Percentiles rank a stretch among this genome's conserved stretches.
Conservation (phyloP, 2,113 vertebrate genomes). For the Astur gentilis region DNA sequence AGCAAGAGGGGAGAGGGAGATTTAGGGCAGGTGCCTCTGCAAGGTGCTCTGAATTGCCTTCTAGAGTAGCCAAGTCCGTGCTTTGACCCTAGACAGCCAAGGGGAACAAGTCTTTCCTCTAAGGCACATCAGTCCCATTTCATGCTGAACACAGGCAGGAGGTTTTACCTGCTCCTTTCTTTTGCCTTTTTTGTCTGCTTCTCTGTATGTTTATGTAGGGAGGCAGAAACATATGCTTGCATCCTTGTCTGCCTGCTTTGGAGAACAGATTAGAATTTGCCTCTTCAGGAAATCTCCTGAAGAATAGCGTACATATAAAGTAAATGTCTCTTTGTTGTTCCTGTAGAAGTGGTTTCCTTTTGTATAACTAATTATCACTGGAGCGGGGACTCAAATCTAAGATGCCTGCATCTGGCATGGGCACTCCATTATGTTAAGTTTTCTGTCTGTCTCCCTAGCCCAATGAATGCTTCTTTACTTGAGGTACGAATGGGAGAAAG, state of each 20-base stretch:
- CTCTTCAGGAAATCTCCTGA: neutral
- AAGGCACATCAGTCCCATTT: fast-evolving
- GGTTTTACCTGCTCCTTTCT: neutral
- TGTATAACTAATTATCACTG: neutral
- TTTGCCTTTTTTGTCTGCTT: neutral
- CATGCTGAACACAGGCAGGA: neutral
- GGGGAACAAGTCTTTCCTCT: neutral
- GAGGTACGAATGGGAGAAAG: neutral
- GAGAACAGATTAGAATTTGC: neutral
- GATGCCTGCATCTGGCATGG: neutral
- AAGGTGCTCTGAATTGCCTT: neutral
- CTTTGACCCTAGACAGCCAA: neutral
- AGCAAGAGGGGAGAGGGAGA: fast-evolving
- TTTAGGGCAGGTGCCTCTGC: neutral
- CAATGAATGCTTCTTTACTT: neutral
- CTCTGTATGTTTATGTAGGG: neutral
- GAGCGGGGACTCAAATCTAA: neutral
- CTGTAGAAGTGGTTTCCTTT: neutral
- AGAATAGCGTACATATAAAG: neutral
- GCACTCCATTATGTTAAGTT: neutral
- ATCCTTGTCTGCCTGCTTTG: neutral
- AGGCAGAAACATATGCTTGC: neutral
- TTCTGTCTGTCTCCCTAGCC: neutral
- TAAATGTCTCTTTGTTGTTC: neutral
- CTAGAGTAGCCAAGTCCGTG: neutral